phyloP scores from a whole-genome alignment of 2,113 vertebrate genomes.

The Crotalus tigris region DNA sequence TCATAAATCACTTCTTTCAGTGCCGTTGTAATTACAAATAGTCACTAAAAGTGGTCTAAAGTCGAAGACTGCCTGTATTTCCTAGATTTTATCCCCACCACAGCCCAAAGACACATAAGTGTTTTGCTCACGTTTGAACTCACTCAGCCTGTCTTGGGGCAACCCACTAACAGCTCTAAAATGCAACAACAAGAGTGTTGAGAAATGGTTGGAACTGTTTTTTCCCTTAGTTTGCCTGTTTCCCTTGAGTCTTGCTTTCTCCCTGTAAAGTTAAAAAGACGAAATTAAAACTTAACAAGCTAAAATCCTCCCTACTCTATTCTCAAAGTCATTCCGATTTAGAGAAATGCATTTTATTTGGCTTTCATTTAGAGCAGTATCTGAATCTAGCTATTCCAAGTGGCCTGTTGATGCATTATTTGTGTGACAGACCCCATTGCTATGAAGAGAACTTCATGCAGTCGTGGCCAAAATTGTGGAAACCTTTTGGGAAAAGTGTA shows the following conservation, averaged over 20 bases:
- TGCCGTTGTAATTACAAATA: background rate
- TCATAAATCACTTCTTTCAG: background rate
- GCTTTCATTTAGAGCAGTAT: background rate
- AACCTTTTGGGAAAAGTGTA: no score
- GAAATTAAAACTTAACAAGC: background rate
- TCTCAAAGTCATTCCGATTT: background rate
- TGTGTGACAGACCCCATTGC: background rate
- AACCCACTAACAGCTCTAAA: background rate
- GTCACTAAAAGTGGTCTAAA: background rate
- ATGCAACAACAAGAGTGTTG: background rate
- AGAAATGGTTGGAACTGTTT: background rate
- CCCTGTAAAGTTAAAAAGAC: background rate
- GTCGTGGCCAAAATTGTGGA: no score
- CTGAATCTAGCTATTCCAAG: background rate
- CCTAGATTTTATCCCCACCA: background rate
- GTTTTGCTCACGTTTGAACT: background rate
- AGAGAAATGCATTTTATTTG: background rate
- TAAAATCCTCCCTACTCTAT: background rate
- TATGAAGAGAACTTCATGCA: background rate
- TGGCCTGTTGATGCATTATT: background rate
- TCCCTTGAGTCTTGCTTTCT: background rate
- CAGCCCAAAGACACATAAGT: background rate
- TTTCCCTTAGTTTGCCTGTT: background rate
- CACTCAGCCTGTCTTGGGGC: background rate
- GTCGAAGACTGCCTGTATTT: background rate